A percentile compares a stretch with the other conserved stretches of the same genome.
These are phyloP conservation scores for Cossypha heuglini DNA, from an alignment of 2,797 vertebrate species.

Conservation along the genomic window DNA sequence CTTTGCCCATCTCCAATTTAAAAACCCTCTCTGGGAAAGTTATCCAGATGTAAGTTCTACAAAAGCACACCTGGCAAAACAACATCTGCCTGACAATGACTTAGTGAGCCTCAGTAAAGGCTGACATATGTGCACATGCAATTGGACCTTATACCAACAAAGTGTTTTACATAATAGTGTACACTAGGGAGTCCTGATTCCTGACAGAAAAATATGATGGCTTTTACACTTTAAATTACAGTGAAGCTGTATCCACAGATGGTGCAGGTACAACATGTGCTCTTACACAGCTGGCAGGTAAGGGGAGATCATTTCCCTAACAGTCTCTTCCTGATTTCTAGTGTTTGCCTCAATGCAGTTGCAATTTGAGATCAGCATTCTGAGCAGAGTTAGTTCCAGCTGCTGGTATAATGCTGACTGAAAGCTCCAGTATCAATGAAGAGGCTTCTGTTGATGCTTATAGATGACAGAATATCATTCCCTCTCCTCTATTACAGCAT, in stretches of 20 bases:
- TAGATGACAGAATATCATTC: background rate
- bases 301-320: background rate
- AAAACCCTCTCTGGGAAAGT: slow-evolving; percentile 1
- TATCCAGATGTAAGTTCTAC: slow-evolving; percentile 8
- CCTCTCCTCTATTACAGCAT: background rate
- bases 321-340: background rate
- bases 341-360: background rate
- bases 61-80: slow-evolving; percentile 56
- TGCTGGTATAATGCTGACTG: background rate
- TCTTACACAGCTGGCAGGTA: background rate
- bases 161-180: slow-evolving; percentile 3
- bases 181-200: slow-evolving; percentile 26
- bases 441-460: background rate
- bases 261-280: background rate
- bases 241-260: background rate
- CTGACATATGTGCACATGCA: slow-evolving; percentile 28
- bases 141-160: slow-evolving; percentile 20
- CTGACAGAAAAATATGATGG: slow-evolving; percentile 10
- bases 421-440: background rate
- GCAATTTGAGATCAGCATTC: background rate
- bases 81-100: slow-evolving; percentile 51
- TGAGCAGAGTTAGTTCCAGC: background rate
- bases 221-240: slow-evolving; percentile 41
- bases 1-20: slow-evolving; percentile 33
- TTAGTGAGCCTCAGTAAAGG: slow-evolving; percentile 18